phyloP scores from a whole-genome alignment of 2,113 vertebrate genomes.

The Paracanthobrama guichenoti region DNA sequence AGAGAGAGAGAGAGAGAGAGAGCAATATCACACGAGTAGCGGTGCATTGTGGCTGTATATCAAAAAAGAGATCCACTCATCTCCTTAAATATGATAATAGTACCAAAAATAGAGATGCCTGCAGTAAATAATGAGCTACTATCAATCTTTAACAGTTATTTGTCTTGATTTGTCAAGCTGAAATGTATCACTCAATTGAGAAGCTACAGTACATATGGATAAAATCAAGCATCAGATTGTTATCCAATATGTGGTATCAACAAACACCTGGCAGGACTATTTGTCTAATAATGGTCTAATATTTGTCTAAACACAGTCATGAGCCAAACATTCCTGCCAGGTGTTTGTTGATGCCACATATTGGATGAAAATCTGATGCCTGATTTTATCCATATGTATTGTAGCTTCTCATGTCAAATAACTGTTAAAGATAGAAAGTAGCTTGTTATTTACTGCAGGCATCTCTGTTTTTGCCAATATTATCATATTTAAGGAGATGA shows the following conservation, averaged over 20 bases:
- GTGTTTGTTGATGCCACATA: neutral
- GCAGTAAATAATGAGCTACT: neutral
- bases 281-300: no score
- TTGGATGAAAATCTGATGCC: neutral
- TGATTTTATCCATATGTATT: neutral
- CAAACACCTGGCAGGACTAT: neutral
- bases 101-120: neutral
- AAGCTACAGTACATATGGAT: neutral
- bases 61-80: neutral
- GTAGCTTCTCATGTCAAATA: neutral
- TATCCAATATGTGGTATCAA: neutral
- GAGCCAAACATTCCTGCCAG: neutral
- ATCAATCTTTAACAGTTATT: neutral
- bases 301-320: neutral
- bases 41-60: no score
- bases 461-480: neutral
- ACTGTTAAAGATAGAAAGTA: neutral
- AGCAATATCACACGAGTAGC: no score
- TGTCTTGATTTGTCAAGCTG: neutral
- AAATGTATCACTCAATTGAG: no score
- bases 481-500: neutral
- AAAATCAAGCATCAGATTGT: constrained; percentile 19
- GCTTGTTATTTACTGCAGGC: neutral
- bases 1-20: no score
- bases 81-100: neutral